Evolutionary conservation across 2,888 invertebrate species (phyloP).

Genomic region (Hoplodrina blanda): DNA sequence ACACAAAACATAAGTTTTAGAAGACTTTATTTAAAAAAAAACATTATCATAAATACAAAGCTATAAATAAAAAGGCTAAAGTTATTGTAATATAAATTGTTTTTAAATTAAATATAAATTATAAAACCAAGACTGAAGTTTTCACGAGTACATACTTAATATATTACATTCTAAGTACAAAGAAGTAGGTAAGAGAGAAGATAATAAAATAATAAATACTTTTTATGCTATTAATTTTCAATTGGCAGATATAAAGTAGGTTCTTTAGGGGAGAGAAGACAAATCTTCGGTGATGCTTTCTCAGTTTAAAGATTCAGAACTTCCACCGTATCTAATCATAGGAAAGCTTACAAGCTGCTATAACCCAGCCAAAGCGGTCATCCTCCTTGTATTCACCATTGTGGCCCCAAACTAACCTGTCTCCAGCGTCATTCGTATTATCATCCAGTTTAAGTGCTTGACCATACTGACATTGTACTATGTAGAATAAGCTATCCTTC

Average conservation of each 20-base stretch:
- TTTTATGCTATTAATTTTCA: too few relatives aligned
- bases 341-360: slow-evolving; percentile 27
- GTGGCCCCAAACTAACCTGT: slow-evolving; percentile 60
- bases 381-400: slow-evolving; percentile 18
- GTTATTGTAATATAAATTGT: background rate
- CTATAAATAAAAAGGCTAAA: too few relatives aligned
- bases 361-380: slow-evolving; percentile 37
- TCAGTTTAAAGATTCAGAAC: background rate
- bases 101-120: too few relatives aligned
- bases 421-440: slow-evolving; percentile 37
- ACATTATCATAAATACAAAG: background rate
- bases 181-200: too few relatives aligned
- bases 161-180: too few relatives aligned
- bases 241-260: too few relatives aligned
- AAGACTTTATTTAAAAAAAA: slow-evolving; percentile 8
- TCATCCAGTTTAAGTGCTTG: slow-evolving; percentile 58
- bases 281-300: background rate
- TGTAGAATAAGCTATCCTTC: slow-evolving; percentile 52
- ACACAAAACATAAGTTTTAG: background rate
- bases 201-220: too few relatives aligned
- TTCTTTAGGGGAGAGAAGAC: too few relatives aligned
- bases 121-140: too few relatives aligned
- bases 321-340: too few relatives aligned
- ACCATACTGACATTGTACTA: slow-evolving; percentile 61
- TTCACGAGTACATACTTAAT: too few relatives aligned